Evolutionary conservation across 2,888 invertebrate species (phyloP).

Genomic region (Parnassius smintheus): DNA sequence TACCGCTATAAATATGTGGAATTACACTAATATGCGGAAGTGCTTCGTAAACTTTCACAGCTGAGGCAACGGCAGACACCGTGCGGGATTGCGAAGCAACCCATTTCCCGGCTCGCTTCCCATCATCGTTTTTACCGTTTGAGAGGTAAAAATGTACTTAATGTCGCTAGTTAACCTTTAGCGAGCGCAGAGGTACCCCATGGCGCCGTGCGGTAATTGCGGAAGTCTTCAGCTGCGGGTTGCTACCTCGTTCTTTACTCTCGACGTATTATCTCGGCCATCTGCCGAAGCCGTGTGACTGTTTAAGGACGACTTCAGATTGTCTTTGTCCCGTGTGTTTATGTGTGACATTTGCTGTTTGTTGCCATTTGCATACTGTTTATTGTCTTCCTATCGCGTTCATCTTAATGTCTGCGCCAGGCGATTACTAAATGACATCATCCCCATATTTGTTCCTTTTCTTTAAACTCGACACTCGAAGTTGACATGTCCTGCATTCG

Average conservation of each 20-base stretch:
- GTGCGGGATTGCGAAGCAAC: slow-evolving; percentile 31
- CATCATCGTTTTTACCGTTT: slow-evolving; percentile 44
- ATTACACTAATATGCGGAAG: not conserved
- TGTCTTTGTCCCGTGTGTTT: slow-evolving; percentile 36
- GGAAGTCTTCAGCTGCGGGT: slow-evolving; percentile 46
- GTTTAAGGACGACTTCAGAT: slow-evolving; percentile 30
- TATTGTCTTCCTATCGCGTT: slow-evolving; percentile 23
- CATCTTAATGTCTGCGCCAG: slow-evolving; percentile 21
- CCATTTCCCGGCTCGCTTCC: slow-evolving; percentile 46
- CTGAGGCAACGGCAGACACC: slow-evolving; percentile 34
- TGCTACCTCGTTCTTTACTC: slow-evolving; percentile 14
- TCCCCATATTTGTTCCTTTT: slow-evolving; percentile 27
- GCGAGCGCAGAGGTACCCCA: slow-evolving; percentile 54
- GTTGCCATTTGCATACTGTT: slow-evolving; percentile 20
- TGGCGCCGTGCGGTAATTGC: slow-evolving; percentile 58
- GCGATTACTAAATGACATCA: slow-evolving; percentile 17
- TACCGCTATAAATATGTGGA: no score
- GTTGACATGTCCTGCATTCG: slow-evolving; percentile 23
- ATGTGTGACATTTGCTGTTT: slow-evolving; percentile 20
- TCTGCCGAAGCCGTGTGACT: slow-evolving; percentile 29
- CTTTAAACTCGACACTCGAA: slow-evolving; percentile 19
- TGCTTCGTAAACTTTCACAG: slow-evolving; percentile 15
- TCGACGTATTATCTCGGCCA: slow-evolving; percentile 36
- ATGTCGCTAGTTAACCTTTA: slow-evolving; percentile 70
- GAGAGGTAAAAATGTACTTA: slow-evolving; percentile 56